Conservation (phyloP, 2,113 vertebrate species). For the Sarotherodon lohbergeri region DNA sequence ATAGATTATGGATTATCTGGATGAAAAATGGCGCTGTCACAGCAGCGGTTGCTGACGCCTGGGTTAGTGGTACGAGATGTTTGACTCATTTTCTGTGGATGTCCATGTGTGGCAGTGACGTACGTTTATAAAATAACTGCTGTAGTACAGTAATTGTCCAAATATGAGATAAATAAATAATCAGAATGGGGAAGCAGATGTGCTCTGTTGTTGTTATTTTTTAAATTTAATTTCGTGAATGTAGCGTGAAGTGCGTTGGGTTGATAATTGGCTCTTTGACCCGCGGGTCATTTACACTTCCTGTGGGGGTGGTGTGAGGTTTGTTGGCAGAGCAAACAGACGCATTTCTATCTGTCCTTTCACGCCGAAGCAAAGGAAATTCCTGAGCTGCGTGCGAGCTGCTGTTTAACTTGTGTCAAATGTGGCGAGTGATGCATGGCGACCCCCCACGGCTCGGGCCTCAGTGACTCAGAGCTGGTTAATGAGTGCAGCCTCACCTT, state of each 20-base stretch:
- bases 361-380: not conserved
- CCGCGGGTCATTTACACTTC: not conserved
- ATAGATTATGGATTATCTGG: not conserved
- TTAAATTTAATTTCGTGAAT: not conserved
- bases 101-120: not conserved
- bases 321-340: conserved; percentile 3
- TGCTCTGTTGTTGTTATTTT: not conserved
- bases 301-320: not conserved
- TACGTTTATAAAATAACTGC: not conserved
- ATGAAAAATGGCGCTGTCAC: not conserved
- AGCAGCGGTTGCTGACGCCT: not conserved
- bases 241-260: not conserved
- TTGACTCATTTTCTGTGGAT: fast-evolving
- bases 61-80: fast-evolving
- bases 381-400: conserved; percentile 11
- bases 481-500: not conserved
- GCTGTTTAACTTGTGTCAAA: conserved; percentile 2
- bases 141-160: not conserved
- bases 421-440: not conserved
- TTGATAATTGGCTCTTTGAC: not conserved
- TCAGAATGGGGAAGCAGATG: not conserved
- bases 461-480: conserved; percentile 8
- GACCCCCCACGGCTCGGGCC: conserved; percentile 5
- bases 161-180: not conserved
- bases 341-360: not conserved